These are phyloP conservation scores for Dendrolimus houi DNA, from an alignment of 2,888 invertebrate species.

Conservation along the genomic window DNA sequence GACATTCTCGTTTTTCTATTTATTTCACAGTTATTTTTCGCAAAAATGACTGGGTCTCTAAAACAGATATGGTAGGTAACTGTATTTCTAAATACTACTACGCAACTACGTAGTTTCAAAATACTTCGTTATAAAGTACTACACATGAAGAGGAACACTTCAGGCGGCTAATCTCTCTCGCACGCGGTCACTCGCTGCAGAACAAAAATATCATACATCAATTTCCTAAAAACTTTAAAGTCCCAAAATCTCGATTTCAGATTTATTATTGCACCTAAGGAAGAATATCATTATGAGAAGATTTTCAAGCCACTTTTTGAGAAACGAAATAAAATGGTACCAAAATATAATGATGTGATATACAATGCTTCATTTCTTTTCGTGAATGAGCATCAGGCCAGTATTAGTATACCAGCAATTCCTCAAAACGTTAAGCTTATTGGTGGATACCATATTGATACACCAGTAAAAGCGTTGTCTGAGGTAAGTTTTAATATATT, in stretches of 20 bases:
- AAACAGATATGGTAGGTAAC: too few species aligned
- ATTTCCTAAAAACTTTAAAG: not conserved
- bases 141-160: too few species aligned
- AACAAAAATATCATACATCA: too few species aligned
- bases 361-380: conserved; percentile 37
- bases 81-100: too few species aligned
- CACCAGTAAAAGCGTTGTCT: conserved; percentile 35
- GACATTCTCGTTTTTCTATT: too few species aligned
- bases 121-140: too few species aligned
- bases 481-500: conserved; percentile 25
- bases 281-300: conserved; percentile 28
- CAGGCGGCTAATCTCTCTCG: too few species aligned
- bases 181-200: too few species aligned
- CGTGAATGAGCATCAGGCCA: conserved; percentile 38
- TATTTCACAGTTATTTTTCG: too few species aligned
- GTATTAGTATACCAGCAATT: conserved; percentile 30
- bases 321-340: conserved; percentile 31
- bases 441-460: conserved; percentile 48
- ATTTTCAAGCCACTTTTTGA: conserved; percentile 29
- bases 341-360: conserved; percentile 34
- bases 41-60: too few species aligned
- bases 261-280: conserved; percentile 7
- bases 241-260: not conserved
- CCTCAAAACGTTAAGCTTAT: conserved; percentile 44
- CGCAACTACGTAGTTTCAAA: too few species aligned